A percentile compares a stretch with the other conserved stretches of the same genome.
These are phyloP conservation scores for Vombatus ursinus DNA, from an alignment of 2,113 vertebrate genomes.

Conservation along the genomic window DNA sequence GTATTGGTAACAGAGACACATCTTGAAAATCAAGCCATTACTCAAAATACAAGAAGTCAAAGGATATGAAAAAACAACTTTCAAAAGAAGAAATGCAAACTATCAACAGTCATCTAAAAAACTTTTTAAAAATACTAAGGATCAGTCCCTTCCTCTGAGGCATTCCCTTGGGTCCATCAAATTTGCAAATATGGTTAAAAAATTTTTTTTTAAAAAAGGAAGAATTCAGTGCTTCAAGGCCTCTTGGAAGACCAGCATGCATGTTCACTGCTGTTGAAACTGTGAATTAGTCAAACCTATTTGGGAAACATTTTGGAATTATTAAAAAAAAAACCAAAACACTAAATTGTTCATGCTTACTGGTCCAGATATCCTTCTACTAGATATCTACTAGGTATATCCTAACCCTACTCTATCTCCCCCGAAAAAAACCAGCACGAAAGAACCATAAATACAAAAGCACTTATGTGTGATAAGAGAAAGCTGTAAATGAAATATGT, in stretches of 20 bases:
- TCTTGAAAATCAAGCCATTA: background rate
- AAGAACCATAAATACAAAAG: too few species aligned
- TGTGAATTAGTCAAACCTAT: background rate
- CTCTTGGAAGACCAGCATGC: background rate
- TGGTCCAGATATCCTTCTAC: background rate
- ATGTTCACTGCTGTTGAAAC: background rate
- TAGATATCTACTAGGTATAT: too few species aligned
- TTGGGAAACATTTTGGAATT: background rate
- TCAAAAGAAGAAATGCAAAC: background rate
- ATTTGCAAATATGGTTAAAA: background rate
- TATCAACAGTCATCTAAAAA: background rate
- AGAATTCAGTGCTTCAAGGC: background rate
- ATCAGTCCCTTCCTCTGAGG: background rate
- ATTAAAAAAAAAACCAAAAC: background rate
- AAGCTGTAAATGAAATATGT: too few species aligned
- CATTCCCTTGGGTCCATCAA: background rate
- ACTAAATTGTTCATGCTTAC: background rate
- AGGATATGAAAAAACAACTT: background rate
- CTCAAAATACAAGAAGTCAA: background rate
- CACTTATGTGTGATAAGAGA: too few species aligned
- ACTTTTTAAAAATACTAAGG: background rate
- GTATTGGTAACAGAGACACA: background rate
- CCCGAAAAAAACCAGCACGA: too few species aligned
- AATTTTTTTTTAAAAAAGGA: background rate
- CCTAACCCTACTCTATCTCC: too few species aligned